These are phyloP conservation scores for Montipora foliosa DNA, from an alignment of 64 coral and sea anemone genomes.

Conservation along the genomic window DNA sequence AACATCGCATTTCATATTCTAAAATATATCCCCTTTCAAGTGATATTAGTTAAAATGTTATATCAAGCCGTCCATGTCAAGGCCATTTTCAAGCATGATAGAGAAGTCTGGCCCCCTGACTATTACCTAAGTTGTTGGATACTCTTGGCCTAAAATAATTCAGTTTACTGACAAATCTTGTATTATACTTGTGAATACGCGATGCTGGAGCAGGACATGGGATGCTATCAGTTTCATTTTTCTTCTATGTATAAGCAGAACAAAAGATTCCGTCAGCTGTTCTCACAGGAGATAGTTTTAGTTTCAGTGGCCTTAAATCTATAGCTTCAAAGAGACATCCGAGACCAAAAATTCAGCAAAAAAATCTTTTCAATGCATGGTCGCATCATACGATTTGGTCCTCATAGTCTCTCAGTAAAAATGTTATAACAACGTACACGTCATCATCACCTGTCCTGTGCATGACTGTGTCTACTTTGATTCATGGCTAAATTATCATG, in stretches of 20 bases:
- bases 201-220: neutral
- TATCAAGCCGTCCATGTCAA: slow-evolving; percentile 31
- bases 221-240: neutral
- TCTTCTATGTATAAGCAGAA: slow-evolving; percentile 6
- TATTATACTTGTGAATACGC: slow-evolving; percentile 11
- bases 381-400: slow-evolving; percentile 18
- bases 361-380: slow-evolving; percentile 2
- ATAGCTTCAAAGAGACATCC: slow-evolving; percentile 20
- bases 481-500: neutral
- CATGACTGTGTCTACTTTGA: neutral
- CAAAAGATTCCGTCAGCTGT: slow-evolving; percentile 7
- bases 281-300: slow-evolving; percentile 37
- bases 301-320: slow-evolving; percentile 13
- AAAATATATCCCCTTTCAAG: slow-evolving; percentile 3
- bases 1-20: slow-evolving; percentile 49
- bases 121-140: neutral
- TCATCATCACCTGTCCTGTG: neutral
- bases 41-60: slow-evolving; percentile 28
- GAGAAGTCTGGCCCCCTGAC: slow-evolving; percentile 21
- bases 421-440: slow-evolving; percentile 14
- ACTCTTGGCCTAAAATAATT: neutral
- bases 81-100: neutral
- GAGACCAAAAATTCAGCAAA: neutral
- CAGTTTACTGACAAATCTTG: slow-evolving; percentile 29
- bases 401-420: slow-evolving; percentile 1